Base-by-base conservation (phyloP, 2,113 vertebrate genomes). In the Notarius lentiginosus region DNA sequence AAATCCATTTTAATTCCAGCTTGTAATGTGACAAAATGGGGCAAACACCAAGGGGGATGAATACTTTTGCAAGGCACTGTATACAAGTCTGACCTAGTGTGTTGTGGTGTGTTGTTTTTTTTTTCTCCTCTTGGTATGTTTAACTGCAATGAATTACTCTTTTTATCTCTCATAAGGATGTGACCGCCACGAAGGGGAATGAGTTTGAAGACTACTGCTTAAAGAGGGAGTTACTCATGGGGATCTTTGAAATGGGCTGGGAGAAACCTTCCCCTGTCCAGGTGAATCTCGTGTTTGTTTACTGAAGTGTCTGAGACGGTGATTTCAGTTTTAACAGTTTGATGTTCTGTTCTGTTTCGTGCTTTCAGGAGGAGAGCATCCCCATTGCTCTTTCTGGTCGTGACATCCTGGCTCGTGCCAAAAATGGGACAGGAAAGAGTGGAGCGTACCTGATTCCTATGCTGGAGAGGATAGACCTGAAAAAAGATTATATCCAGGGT, bases 141-240 rank as follows among this genome's bases (percentile, higher is more conserved):
- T 72, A 72, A 72, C 6, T 75, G 34, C 18, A 20, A 20, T 1
- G 10, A 20, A 34, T 17, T 34, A 10, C n/a, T 41, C 3, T 24
- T 15, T 34, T 41, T 41, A 84, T 63, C 85, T 30, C 47, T 82
- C 20, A 34, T 73, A 9, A 96, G 95, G 95, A 96, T 89, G 95
- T 96, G 81, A 96, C 95, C 0, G 88, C 95, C 73, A 96, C 95
- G 0, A 96, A 96, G 92, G 95, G 95, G 63, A 96, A 96, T 87
- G 95, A 96, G 87, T 96, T 96, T 93, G 95, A 96, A 91, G 95
- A 96, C 91, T 96, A 96, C 88, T 96, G 95, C 89, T 93, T 96
- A 51, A 96, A 96, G 89, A 92, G 95, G 82, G 95, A 96, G 86
- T 93, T 96, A 53, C 93, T 96, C 89, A 96, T 96, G 95, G 95